These are phyloP conservation scores for Ranitomeya imitator DNA, from an alignment of 2,113 vertebrate species.

Conservation along the genomic window DNA sequence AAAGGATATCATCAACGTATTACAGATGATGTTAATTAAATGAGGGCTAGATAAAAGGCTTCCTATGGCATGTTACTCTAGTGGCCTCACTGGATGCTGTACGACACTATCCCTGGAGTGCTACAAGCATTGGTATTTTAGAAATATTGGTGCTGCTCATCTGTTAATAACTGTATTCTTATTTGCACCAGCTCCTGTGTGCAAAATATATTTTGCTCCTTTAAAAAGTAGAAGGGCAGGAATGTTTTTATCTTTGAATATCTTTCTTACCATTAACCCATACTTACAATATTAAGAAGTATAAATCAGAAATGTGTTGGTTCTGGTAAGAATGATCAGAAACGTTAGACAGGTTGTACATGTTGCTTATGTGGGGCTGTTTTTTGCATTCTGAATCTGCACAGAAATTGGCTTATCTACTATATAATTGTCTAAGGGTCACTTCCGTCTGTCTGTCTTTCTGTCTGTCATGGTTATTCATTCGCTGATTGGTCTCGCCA, in stretches of 20 bases:
- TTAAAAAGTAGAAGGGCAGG: background rate
- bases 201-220: background rate
- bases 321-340: background rate
- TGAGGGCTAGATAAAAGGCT: background rate
- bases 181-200: background rate
- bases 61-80: background rate
- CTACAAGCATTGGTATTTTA: background rate
- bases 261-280: background rate
- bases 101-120: background rate
- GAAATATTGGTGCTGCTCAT: background rate
- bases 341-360: background rate
- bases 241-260: background rate
- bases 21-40: conserved; percentile 26
- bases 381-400: no score
- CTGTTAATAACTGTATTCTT: background rate
- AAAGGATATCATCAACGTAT: conserved; percentile 29
- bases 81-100: background rate
- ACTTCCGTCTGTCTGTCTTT: no score
- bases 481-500: no score
- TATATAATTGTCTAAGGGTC: no score
- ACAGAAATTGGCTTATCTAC: no score
- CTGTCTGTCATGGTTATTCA: no score
- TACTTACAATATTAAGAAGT: background rate
- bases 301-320: background rate
- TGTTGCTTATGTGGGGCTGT: no score